Percentiles rank a stretch among this genome's conserved stretches.
phyloP scores from a whole-genome alignment of 2,113 vertebrate species.

The Engystomops pustulosus region DNA sequence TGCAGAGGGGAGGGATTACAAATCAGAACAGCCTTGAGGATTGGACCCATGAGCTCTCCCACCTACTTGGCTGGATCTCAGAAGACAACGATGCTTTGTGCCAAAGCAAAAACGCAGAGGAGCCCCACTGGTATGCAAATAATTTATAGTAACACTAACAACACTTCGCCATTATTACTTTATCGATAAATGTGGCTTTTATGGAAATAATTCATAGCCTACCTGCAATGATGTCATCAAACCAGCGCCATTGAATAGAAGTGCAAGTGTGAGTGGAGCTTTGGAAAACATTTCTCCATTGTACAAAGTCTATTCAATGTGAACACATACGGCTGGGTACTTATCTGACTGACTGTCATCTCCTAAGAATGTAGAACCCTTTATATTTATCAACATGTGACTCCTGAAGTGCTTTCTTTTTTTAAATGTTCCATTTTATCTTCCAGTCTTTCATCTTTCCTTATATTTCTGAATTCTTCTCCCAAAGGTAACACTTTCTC shows the following conservation, averaged over 20 bases:
- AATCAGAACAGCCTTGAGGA: no score
- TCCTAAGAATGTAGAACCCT: conserved; percentile 1
- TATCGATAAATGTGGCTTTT: not conserved
- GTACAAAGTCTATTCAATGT: conserved; percentile 36
- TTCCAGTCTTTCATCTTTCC: conserved; percentile 32
- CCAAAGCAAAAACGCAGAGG: no score
- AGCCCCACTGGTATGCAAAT: no score
- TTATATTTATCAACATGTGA: conserved; percentile 30
- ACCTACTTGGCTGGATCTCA: no score
- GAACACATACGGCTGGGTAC: conserved; percentile 7
- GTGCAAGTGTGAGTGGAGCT: not conserved
- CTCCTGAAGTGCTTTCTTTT: conserved; percentile 33
- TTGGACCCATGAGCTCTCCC: no score
- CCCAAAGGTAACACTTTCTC: conserved; percentile 22
- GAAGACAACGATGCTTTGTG: no score
- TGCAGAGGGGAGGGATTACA: no score
- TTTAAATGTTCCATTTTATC: conserved; percentile 46
- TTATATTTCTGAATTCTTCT: conserved; percentile 51
- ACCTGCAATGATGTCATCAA: no score
- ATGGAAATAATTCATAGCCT: no score
- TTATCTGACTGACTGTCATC: conserved; percentile 34
- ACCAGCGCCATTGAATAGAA: not conserved
- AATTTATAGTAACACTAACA: no score
- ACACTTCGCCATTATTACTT: no score
- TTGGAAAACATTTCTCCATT: conserved; percentile 6